phyloP scores from a whole-genome alignment of 2,113 vertebrate species.

The Piprites chloris region DNA sequence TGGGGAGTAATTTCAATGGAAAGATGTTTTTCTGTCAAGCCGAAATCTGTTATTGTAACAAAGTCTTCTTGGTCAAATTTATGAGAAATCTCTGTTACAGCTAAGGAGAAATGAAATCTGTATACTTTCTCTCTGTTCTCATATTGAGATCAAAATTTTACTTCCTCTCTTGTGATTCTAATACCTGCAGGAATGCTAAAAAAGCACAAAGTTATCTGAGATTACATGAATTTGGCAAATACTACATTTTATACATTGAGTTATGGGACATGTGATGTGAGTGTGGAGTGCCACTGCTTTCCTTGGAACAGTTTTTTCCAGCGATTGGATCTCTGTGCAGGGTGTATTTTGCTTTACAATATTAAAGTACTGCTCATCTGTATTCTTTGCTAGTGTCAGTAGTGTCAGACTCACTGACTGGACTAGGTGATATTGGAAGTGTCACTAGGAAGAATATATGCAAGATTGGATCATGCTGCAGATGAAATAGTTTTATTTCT shows the following conservation, averaged over 20 bases:
- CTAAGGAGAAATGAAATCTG: background rate
- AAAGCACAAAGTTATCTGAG: background rate
- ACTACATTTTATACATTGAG: background rate
- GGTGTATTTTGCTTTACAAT: background rate
- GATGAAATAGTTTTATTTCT: background rate
- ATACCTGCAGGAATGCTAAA: background rate
- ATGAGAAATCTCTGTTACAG: background rate
- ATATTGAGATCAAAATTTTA: background rate
- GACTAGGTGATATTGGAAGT: background rate
- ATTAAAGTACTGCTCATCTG: background rate
- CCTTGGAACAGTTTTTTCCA: background rate
- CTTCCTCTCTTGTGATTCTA: background rate
- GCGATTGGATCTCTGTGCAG: background rate
- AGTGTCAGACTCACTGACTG: background rate
- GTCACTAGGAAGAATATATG: background rate
- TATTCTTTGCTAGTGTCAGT: background rate
- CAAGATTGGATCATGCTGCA: background rate
- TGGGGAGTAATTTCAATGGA: background rate
- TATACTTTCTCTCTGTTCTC: background rate
- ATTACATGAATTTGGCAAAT: background rate
- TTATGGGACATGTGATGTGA: background rate
- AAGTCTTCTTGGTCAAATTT: background rate
- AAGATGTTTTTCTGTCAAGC: background rate
- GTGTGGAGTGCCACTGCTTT: background rate
- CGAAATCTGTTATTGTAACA: background rate